Percentiles rank a stretch among this genome's conserved stretches.
Evolutionary conservation across 2,888 invertebrate genomes (phyloP).

Genomic region (Amiota minor): DNA sequence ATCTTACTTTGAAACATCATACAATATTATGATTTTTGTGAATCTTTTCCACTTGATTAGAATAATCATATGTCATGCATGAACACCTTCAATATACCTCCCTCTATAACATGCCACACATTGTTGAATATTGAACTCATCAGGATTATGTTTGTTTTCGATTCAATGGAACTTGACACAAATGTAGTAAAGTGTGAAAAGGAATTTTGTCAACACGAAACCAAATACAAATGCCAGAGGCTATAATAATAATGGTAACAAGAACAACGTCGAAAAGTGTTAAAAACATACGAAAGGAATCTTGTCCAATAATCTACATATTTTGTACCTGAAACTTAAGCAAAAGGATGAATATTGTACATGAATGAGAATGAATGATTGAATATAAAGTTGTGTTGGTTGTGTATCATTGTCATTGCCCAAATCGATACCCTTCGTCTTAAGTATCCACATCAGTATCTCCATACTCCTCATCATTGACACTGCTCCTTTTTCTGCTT

Average conservation of each 20-base stretch:
- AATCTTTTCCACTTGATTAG: too few species aligned
- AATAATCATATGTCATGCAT: background rate
- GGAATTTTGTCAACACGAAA: conserved; percentile 35
- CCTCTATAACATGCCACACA: background rate
- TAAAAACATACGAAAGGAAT: background rate
- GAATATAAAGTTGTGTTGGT: conserved; percentile 21
- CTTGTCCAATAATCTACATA: background rate
- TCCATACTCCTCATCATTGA: too few species aligned
- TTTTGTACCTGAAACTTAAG: background rate
- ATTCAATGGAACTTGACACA: background rate
- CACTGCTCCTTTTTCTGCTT: too few species aligned
- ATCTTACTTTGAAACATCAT: too few species aligned
- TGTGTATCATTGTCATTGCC: conserved; percentile 13
- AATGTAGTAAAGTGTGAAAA: conserved; percentile 33
- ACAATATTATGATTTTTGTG: too few species aligned
- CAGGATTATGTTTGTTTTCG: background rate
- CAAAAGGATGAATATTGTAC: background rate
- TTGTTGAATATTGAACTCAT: background rate
- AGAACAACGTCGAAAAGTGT: background rate
- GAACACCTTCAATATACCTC: conserved; percentile 11
- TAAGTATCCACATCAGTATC: conserved; percentile 9
- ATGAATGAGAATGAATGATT: too few species aligned
- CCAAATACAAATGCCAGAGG: conserved; percentile 1
- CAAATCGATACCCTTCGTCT: conserved; percentile 34
- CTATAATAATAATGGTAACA: conserved; percentile 8